These are phyloP conservation scores for Platorchestia sp. DNA, from an alignment of 1,140 invertebrate species.

Conservation along the genomic window DNA sequence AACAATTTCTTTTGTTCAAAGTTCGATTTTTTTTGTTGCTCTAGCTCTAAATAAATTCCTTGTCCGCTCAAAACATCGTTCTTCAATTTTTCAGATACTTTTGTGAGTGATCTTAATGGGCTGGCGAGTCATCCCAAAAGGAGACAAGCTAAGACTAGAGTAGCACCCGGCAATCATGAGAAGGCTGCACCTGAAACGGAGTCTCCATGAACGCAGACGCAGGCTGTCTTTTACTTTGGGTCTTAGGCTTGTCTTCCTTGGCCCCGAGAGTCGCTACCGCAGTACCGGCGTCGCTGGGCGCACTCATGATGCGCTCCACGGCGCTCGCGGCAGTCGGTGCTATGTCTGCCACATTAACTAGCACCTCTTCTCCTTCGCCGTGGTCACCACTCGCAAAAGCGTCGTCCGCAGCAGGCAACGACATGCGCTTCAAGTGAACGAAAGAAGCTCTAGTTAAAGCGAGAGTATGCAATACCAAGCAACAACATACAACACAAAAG, in stretches of 20 bases:
- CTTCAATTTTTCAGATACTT: no score
- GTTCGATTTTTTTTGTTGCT: no score
- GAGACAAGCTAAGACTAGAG: not conserved
- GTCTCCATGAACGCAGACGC: not conserved
- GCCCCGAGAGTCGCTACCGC: not conserved
- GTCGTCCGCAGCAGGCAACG: not conserved
- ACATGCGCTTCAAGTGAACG: not conserved
- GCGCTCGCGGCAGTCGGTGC: not conserved
- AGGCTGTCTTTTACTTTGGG: not conserved
- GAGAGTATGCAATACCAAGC: not conserved
- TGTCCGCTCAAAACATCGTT: no score
- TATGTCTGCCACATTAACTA: not conserved
- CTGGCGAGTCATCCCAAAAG: no score
- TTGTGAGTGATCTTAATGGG: no score
- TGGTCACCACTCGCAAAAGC: not conserved
- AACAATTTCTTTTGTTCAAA: no score
- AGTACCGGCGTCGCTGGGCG: not conserved
- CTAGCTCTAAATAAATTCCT: no score
- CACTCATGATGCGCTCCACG: not conserved
- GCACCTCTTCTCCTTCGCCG: not conserved
- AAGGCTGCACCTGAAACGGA: not conserved
- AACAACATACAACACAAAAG: not conserved
- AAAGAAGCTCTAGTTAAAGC: not conserved
- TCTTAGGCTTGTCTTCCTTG: not conserved
- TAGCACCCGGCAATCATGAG: not conserved